Conservation (phyloP, 2,113 vertebrate species). For the Eudyptes chrysolophus region DNA sequence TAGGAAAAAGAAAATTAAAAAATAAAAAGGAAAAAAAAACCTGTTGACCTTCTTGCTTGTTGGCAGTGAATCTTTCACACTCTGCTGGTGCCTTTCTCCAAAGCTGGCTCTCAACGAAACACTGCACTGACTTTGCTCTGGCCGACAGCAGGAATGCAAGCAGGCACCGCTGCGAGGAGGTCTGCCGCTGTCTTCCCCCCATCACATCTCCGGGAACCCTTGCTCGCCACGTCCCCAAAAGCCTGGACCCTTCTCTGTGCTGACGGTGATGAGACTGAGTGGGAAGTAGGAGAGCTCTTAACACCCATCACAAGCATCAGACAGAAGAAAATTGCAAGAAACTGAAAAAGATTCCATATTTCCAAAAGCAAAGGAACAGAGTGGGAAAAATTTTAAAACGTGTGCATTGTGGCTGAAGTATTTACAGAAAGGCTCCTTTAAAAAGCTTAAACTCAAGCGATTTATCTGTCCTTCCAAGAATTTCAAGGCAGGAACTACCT, state of each 20-base stretch:
- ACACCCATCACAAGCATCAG: not conserved
- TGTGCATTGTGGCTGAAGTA: not conserved
- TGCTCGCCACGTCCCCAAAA: not conserved
- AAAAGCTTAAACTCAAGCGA: constrained; percentile 40
- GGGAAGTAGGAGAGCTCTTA: not conserved
- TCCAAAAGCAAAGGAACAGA: not conserved
- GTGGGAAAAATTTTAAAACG: not conserved
- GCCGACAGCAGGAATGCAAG: not conserved
- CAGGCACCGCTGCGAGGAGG: not conserved
- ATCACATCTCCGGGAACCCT: not conserved
- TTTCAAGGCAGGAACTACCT: constrained; percentile 31
- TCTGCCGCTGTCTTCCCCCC: not conserved
- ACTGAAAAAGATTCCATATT: not conserved
- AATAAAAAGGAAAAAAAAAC: not conserved
- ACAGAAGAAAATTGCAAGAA: not conserved
- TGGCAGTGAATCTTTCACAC: not conserved
- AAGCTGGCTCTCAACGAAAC: not conserved
- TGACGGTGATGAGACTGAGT: not conserved
- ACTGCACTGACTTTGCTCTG: not conserved
- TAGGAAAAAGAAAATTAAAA: not conserved
- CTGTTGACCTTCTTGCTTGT: not conserved
- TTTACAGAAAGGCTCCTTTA: not conserved
- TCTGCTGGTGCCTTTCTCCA: not conserved
- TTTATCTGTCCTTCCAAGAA: constrained; percentile 41
- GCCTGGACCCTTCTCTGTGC: not conserved